Conservation (phyloP, 2,888 invertebrate genomes). For the Calameuta idolon region DNA sequence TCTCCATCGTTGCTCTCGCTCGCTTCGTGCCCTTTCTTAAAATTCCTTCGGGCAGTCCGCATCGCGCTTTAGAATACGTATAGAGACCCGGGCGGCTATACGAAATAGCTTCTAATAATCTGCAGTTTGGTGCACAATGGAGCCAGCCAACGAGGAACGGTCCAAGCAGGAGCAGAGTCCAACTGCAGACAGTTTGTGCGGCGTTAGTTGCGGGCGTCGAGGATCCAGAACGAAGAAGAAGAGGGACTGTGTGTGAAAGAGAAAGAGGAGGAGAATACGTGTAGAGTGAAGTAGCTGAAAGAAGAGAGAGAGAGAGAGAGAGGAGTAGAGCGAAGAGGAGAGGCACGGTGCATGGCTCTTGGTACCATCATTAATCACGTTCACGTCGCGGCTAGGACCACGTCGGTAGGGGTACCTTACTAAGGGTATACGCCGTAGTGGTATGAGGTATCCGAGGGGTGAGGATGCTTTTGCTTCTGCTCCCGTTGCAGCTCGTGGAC, state of each 20-base stretch:
- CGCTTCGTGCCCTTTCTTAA: constrained; percentile 5
- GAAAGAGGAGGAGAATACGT: constrained; percentile 23
- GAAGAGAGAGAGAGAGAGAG: constrained; percentile 5
- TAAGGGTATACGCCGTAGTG: constrained; percentile 58
- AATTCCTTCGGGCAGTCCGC: constrained; percentile 13
- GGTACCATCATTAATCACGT: constrained; percentile 65
- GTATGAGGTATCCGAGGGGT: constrained; percentile 42
- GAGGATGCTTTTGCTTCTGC: constrained; percentile 44
- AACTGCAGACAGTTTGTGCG: constrained; percentile 39
- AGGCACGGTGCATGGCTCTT: constrained; percentile 58
- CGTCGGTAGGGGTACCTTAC: constrained; percentile 64
- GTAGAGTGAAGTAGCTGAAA: constrained; percentile 22
- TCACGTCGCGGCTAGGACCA: constrained; percentile 64
- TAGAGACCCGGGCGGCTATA: too few species aligned
- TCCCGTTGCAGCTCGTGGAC: constrained; percentile 32
- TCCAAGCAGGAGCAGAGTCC: constrained; percentile 32
- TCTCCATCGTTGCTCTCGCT: too few species aligned
- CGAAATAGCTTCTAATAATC: constrained; percentile 34
- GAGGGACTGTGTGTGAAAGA: constrained; percentile 25
- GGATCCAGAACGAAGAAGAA: constrained; percentile 28
- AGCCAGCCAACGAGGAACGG: constrained; percentile 40
- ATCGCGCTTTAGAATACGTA: neutral
- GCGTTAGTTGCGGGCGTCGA: constrained; percentile 25
- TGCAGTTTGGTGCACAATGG: constrained; percentile 28
- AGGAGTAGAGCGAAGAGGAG: constrained; percentile 8